A percentile compares a stretch with the other conserved stretches of the same genome.
These are phyloP conservation scores for Microchrysa polita DNA, from an alignment of 2,888 invertebrate species.

Conservation along the genomic window DNA sequence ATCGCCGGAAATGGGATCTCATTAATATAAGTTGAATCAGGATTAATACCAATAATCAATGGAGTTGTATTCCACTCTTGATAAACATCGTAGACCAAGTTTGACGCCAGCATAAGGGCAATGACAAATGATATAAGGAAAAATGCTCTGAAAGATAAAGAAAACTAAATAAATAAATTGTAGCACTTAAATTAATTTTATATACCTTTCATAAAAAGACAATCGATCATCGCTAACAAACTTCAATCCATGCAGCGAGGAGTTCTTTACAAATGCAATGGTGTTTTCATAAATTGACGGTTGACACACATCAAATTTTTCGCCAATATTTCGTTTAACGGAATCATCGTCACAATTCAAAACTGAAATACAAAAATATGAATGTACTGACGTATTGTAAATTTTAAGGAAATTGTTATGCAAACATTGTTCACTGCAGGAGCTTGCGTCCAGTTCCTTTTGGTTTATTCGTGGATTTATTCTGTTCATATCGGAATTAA, in stretches of 20 bases:
- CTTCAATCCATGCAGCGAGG: constrained; percentile 79
- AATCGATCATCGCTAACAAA: constrained; percentile 72
- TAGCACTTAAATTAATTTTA: not conserved
- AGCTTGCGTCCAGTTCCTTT: too few relatives aligned
- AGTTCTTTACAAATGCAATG: constrained; percentile 72
- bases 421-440: too few relatives aligned
- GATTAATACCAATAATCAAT: constrained; percentile 81
- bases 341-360: constrained; percentile 9
- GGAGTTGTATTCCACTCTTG: constrained; percentile 78
- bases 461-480: too few relatives aligned
- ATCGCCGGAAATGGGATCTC: constrained; percentile 84
- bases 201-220: constrained; percentile 59
- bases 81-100: constrained; percentile 79
- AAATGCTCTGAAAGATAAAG: not conserved
- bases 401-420: too few relatives aligned
- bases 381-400: too few relatives aligned
- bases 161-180: not conserved
- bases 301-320: constrained; percentile 17
- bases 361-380: not conserved
- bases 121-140: constrained; percentile 51
- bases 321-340: constrained; percentile 18
- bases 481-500: too few relatives aligned
- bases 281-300: constrained; percentile 59
- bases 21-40: constrained; percentile 73
- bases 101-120: constrained; percentile 74